Conservation (phyloP, 2,888 invertebrate species). For the Oscheius myriophilus region DNA sequence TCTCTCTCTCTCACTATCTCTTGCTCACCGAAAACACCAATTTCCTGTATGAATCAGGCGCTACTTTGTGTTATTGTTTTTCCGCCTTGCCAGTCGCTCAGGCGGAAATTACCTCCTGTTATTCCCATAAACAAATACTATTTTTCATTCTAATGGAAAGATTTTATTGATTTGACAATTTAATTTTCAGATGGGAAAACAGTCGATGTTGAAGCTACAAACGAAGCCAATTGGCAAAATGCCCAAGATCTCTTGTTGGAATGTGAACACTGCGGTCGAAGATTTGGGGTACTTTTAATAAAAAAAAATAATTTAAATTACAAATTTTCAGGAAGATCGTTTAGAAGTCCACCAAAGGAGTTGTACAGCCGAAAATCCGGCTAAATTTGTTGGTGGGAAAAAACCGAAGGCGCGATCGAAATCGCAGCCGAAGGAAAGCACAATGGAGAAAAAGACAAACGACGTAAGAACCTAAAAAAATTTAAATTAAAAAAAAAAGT, state of each 20-base stretch:
- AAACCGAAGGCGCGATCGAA: conserved; percentile 10
- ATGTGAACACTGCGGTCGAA: conserved; percentile 79
- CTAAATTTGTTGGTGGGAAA: conserved; percentile 43
- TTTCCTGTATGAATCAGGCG: not conserved
- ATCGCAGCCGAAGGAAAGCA: conserved; percentile 12
- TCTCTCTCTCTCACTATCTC: no score
- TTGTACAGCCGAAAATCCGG: conserved; percentile 73
- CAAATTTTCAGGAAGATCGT: conserved; percentile 75
- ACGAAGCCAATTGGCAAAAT: conserved; percentile 76
- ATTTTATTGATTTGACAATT: no score
- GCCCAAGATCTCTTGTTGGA: conserved; percentile 75
- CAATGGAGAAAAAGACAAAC: not conserved
- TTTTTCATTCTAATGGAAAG: no score
- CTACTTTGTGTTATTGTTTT: no score
- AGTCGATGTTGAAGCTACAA: conserved; percentile 70
- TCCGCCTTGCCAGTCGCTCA: no score
- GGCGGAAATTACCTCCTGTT: no score
- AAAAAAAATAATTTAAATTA: not conserved
- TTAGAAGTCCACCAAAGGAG: conserved; percentile 77
- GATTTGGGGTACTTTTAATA: conserved; percentile 76
- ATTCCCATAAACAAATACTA: no score
- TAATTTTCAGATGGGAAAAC: conserved; percentile 55
- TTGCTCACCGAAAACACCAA: no score
- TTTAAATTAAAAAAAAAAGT: no score
- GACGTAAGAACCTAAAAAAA: not conserved